phyloP scores from a whole-genome alignment of 2,113 vertebrate species.

The Saccopteryx leptura region DNA sequence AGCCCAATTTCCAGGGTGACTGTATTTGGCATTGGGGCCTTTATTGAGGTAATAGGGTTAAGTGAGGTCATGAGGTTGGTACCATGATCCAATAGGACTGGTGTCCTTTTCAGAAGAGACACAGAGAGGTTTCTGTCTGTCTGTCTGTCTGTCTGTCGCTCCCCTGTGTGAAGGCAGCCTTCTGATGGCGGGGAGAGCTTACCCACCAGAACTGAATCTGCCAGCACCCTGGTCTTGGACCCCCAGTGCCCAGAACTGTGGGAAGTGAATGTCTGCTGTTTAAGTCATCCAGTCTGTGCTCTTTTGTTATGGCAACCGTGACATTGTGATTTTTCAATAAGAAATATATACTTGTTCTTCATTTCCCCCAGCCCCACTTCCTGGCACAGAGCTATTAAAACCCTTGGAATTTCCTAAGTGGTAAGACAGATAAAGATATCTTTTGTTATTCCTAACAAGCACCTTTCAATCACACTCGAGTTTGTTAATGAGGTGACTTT shows the following conservation, averaged over 20 bases:
- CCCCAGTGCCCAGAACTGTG: too few species aligned
- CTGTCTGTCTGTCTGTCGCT: background rate
- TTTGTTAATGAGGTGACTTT: background rate
- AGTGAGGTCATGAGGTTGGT: background rate
- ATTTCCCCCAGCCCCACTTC: background rate
- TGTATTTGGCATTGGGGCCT: background rate
- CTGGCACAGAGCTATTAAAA: background rate
- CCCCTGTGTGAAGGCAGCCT: background rate
- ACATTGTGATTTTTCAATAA: background rate
- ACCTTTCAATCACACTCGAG: background rate
- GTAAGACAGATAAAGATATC: background rate
- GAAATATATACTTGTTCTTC: background rate
- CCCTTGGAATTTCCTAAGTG: background rate
- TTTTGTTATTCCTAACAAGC: background rate
- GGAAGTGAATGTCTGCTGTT: background rate
- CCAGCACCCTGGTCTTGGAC: too few species aligned
- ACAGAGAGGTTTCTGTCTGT: background rate
- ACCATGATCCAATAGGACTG: background rate
- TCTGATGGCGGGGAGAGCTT: background rate
- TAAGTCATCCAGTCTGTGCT: background rate
- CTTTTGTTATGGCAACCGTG: background rate
- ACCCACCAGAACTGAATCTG: background rate
- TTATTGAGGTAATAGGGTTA: background rate
- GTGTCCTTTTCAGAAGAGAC: background rate
- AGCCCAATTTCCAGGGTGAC: background rate